phyloP scores from a whole-genome alignment of 2,888 invertebrate genomes.

The Eugnorisma glareosa region DNA sequence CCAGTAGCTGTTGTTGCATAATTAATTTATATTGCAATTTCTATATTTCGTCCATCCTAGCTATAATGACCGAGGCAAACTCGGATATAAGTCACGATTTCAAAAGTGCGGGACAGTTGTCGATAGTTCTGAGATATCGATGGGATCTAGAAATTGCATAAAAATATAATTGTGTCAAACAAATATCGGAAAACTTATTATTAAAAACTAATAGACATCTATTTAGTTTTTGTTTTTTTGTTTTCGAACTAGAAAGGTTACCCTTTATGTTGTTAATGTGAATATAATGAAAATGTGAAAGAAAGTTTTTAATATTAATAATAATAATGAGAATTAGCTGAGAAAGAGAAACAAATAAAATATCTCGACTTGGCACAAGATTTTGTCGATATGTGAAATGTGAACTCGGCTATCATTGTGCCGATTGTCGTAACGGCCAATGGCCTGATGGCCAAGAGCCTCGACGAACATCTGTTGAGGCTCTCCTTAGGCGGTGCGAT shows the following conservation, averaged over 20 bases:
- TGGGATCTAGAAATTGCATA: not conserved
- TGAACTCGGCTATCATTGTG: no score
- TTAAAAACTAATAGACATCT: not conserved
- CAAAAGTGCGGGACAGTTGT: constrained; percentile 44
- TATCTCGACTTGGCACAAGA: no score
- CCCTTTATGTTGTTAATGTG: not conserved
- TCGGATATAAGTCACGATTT: constrained; percentile 67
- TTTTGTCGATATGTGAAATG: no score
- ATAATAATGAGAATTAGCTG: not conserved
- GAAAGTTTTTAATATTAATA: not conserved
- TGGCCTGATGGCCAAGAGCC: no score
- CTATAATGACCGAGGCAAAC: constrained; percentile 56
- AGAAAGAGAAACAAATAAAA: no score
- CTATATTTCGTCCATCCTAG: constrained; percentile 68
- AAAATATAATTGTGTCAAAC: not conserved
- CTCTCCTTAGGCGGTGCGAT: no score
- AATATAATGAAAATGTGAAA: not conserved
- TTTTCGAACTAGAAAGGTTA: not conserved
- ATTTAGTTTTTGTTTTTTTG: not conserved
- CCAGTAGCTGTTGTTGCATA: constrained; percentile 59
- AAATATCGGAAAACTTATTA: not conserved
- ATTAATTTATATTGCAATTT: constrained; percentile 67
- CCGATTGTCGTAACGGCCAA: no score
- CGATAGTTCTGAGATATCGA: constrained; percentile 52
- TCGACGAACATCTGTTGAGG: no score